Evolutionary conservation across 2,797 vertebrate species (phyloP).

Genomic region (Holocentrus rufus): DNA sequence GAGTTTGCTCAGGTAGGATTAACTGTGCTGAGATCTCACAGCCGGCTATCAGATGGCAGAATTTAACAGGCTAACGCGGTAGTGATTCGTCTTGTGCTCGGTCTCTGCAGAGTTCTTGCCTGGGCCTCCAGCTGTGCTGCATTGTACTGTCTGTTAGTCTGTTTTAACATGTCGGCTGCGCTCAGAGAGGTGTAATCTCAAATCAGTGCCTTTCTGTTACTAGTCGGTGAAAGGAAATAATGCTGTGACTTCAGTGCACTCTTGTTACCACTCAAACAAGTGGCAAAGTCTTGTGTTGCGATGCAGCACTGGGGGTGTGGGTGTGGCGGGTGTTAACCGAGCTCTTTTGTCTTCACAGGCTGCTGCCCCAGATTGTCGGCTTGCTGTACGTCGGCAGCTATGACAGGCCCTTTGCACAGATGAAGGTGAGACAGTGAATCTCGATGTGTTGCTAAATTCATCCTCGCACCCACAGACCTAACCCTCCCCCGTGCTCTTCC

Average conservation of each 20-base stretch:
- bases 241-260: slow-evolving; percentile 45
- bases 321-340: slow-evolving; percentile 59
- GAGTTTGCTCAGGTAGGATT: not conserved
- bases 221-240: slow-evolving; percentile 60
- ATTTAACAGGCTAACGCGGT: not conserved
- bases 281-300: slow-evolving; percentile 4
- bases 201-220: slow-evolving; percentile 69
- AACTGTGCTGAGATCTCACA: slow-evolving; percentile 22
- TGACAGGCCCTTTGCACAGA: slow-evolving; percentile 95
- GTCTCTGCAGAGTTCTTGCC: slow-evolving; percentile 18
- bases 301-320: slow-evolving; percentile 32
- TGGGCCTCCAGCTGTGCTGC: slow-evolving; percentile 20
- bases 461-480: slow-evolving; percentile 15
- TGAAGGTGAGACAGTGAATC: slow-evolving; percentile 89
- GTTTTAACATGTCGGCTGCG: not conserved
- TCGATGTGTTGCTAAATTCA: slow-evolving; percentile 53
- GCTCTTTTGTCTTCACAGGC: slow-evolving; percentile 80
- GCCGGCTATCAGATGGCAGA: not conserved
- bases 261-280: slow-evolving; percentile 40
- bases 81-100: not conserved
- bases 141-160: slow-evolving; percentile 33
- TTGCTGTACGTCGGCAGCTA: slow-evolving; percentile 96
- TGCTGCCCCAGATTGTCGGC: slow-evolving; percentile 92
- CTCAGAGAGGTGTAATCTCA: slow-evolving; percentile 71
- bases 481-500: slow-evolving; percentile 16